phyloP scores from a whole-genome alignment of 1,140 invertebrate genomes.

The Saccostrea glomerata region DNA sequence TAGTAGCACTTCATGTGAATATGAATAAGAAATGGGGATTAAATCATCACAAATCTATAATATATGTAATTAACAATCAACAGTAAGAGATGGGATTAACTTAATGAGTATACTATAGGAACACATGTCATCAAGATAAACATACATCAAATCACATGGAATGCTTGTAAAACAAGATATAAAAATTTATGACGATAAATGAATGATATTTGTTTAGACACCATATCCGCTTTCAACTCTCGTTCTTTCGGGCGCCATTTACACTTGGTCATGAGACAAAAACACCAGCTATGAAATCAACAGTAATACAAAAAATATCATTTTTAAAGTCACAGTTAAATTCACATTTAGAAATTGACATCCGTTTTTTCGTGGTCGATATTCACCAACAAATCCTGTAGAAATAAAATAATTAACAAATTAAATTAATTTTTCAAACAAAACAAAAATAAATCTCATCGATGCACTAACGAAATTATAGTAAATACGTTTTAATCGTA shows the following conservation, averaged over 20 bases:
- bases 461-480: no score
- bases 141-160: constrained; percentile 1
- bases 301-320: background rate
- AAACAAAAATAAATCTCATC: no score
- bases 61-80: background rate
- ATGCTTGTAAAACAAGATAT: background rate
- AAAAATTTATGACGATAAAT: background rate
- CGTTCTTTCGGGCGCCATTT: constrained; percentile 21
- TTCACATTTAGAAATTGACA: background rate
- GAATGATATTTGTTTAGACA: constrained; percentile 2
- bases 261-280: background rate
- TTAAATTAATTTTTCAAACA: no score
- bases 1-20: constrained; percentile 10
- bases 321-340: background rate
- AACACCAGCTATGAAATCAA: background rate
- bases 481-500: no score
- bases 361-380: background rate
- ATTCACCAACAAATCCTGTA: background rate
- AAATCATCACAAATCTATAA: background rate
- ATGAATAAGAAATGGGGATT: constrained; percentile 3
- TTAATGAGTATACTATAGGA: background rate
- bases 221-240: constrained; percentile 16
- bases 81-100: background rate
- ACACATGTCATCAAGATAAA: background rate
- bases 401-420: background rate